Evolutionary conservation across 2,888 invertebrate genomes (phyloP).

Genomic region (Agriotes lineatus): DNA sequence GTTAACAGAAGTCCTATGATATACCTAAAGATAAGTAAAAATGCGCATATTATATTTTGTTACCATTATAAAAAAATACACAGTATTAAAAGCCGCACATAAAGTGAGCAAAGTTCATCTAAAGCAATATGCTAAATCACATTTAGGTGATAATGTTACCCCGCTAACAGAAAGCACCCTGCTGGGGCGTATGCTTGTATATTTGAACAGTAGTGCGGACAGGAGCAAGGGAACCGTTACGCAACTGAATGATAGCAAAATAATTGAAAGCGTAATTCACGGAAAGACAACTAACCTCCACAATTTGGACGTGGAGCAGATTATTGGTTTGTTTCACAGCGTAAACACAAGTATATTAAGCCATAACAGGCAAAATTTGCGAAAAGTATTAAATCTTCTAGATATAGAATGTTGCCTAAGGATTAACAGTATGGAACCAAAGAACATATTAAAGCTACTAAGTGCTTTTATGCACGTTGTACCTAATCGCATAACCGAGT

Average conservation of each 20-base stretch:
- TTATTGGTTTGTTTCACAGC: constrained; percentile 38
- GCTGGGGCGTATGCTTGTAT: constrained; percentile 42
- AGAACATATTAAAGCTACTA: constrained; percentile 56
- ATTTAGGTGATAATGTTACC: constrained; percentile 30
- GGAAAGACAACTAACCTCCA: constrained; percentile 28
- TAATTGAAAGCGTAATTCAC: constrained; percentile 29
- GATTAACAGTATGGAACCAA: constrained; percentile 50
- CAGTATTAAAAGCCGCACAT: constrained; percentile 2
- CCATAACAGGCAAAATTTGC: constrained; percentile 43
- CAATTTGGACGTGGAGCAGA: constrained; percentile 38
- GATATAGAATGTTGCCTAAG: constrained; percentile 59
- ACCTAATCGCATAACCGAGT: constrained; percentile 57
- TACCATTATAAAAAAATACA: constrained; percentile 19
- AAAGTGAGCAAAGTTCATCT: not conserved
- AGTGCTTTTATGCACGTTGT: constrained; percentile 56
- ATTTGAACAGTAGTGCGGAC: constrained; percentile 35
- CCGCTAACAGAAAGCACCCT: constrained; percentile 41
- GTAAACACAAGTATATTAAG: constrained; percentile 29
- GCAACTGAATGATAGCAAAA: constrained; percentile 12
- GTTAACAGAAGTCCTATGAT: constrained; percentile 10
- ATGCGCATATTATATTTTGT: constrained; percentile 26
- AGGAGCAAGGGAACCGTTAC: not conserved
- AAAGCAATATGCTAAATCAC: constrained; percentile 13
- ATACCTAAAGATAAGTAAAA: constrained; percentile 11
- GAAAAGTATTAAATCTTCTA: constrained; percentile 52